phyloP scores from a whole-genome alignment of 1,140 invertebrate species.

The Eueides isabella region DNA sequence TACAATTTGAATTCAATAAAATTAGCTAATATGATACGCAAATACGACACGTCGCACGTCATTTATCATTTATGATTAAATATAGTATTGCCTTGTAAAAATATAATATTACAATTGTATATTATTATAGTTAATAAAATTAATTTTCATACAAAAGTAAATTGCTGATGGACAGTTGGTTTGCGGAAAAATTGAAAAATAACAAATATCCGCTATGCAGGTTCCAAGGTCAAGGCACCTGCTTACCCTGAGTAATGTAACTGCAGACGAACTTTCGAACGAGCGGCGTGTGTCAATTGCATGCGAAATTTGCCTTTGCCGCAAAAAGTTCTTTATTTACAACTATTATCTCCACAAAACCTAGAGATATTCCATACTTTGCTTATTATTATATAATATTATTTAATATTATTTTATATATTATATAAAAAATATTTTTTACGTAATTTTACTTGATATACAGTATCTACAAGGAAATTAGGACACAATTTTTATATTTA shows the following conservation, averaged over 20 bases:
- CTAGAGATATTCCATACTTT: not conserved
- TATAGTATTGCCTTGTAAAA: conserved; percentile 1
- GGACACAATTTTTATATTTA: conserved; percentile 24
- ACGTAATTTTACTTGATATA: not conserved
- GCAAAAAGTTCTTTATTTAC: not conserved
- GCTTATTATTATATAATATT: too few relatives aligned
- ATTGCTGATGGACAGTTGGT: conserved; percentile 19
- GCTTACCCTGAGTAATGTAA: conserved; percentile 64
- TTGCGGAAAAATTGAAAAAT: conserved; percentile 72
- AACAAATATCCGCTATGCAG: conserved; percentile 63
- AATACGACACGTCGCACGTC: not conserved
- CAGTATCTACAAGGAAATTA: conserved; percentile 22
- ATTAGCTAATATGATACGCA: not conserved
- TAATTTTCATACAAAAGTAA: not conserved
- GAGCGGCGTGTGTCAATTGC: conserved; percentile 54
- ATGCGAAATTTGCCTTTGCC: not conserved
- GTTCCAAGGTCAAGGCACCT: conserved; percentile 66
- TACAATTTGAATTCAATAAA: conserved; percentile 45
- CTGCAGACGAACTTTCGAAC: conserved; percentile 68
- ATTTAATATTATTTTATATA: not conserved
- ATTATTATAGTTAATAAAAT: conserved; percentile 2
- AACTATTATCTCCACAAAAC: not conserved
- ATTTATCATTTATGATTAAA: not conserved
- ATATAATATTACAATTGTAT: not conserved
- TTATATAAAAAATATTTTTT: not conserved